Evolutionary conservation across 2,888 invertebrate genomes (phyloP).

Genomic region (Spisula solida): DNA sequence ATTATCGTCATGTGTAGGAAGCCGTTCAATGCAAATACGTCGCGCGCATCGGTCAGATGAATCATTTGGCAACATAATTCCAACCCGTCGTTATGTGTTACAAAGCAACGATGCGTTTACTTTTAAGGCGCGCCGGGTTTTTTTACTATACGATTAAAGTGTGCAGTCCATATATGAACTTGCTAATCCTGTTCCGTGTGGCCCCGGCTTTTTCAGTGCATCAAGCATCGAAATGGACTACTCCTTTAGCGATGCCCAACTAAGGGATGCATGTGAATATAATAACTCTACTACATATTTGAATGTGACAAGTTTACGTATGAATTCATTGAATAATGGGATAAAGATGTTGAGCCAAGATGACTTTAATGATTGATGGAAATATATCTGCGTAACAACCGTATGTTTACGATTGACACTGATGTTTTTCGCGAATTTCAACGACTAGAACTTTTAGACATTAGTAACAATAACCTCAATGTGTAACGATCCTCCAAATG

Average conservation of each 20-base stretch:
- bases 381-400: not conserved
- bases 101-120: no score
- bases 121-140: not conserved
- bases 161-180: not conserved
- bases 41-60: no score
- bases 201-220: not conserved
- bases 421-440: not conserved
- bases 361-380: not conserved
- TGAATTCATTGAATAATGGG: not conserved
- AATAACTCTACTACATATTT: no score
- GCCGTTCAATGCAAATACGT: no score
- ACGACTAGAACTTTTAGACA: not conserved
- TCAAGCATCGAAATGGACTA: not conserved
- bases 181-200: not conserved
- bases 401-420: not conserved
- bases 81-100: no score
- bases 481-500: not conserved
- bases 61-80: no score
- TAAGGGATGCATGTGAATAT: not conserved
- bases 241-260: not conserved
- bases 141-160: not conserved
- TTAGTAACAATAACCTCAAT: not conserved
- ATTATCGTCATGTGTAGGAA: no score
- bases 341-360: not conserved
- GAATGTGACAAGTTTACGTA: not conserved